Conservation (phyloP, 1,140 invertebrate species). For the Drosophila setifemur region DNA sequence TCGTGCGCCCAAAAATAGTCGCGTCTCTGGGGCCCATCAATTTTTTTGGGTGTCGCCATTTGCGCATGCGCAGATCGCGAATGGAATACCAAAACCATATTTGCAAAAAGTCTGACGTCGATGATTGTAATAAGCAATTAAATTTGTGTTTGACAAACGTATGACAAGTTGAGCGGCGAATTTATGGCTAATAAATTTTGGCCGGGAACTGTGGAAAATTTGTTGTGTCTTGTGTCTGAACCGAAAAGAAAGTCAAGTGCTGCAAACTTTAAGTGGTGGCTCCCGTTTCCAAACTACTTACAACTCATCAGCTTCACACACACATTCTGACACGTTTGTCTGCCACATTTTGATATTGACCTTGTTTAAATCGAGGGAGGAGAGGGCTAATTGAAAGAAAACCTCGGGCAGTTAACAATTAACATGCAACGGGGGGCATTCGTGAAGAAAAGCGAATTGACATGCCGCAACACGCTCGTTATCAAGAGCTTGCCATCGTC, state of each 20-base stretch:
- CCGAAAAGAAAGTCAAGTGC: conserved; percentile 57
- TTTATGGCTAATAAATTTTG: conserved; percentile 72
- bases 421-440: conserved; percentile 49
- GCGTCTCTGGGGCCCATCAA: conserved; percentile 25
- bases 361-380: conserved; percentile 65
- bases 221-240: not conserved
- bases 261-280: not conserved
- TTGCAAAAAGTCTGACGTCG: conserved; percentile 22
- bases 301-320: conserved; percentile 17
- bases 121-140: conserved; percentile 67
- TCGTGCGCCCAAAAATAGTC: conserved; percentile 49
- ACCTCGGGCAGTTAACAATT: conserved; percentile 49
- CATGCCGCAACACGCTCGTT: conserved; percentile 63
- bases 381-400: conserved; percentile 58
- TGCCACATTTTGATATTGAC: conserved; percentile 72
- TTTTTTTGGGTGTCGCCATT: conserved; percentile 36
- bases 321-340: conserved; percentile 64
- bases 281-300: conserved; percentile 17
- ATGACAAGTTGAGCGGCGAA: conserved; percentile 30
- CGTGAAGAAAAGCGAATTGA: conserved; percentile 67
- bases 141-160: conserved; percentile 74
- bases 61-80: conserved; percentile 37
- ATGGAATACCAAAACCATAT: conserved; percentile 18
- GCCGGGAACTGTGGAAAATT: not conserved
- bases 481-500: conserved; percentile 40